These are phyloP conservation scores for Mesorhabditis sp. DNA, from an alignment of 2,888 invertebrate species.

Conservation along the genomic window DNA sequence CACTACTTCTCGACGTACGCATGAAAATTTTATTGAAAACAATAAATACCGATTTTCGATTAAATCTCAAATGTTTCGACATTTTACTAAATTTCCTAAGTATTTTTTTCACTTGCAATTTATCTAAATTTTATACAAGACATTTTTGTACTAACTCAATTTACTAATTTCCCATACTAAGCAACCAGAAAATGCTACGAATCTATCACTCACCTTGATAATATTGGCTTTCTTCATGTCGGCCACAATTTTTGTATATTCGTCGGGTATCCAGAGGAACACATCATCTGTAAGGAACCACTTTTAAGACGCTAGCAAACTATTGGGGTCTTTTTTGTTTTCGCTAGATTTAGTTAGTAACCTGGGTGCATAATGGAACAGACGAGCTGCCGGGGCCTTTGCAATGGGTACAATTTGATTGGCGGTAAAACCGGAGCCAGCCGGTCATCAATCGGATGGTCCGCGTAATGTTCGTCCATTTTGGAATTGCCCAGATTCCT, in stretches of 20 bases:
- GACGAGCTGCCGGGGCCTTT: conserved; percentile 5
- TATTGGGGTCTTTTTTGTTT: no score
- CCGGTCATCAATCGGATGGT: not conserved
- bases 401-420: conserved; percentile 8
- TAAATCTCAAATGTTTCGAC: conserved; percentile 41
- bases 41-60: conserved; percentile 30
- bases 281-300: conserved; percentile 18
- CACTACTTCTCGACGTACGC: no score
- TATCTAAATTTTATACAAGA: no score
- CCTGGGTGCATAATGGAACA: not conserved
- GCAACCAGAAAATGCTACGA: not conserved
- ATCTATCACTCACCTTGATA: conserved; percentile 45
- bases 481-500: no score
- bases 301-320: not conserved
- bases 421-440: not conserved
- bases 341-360: not conserved
- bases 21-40: no score
- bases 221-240: conserved; percentile 58
- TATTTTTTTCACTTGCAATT: no score
- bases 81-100: no score
- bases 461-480: no score
- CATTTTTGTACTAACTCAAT: no score
- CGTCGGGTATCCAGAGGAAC: conserved; percentile 30
- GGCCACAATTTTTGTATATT: conserved; percentile 28
- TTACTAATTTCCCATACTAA: no score